Percentiles rank a stretch among this genome's conserved stretches.
Conservation (phyloP, 1,140 invertebrate species). For the Brachionus plicatilis region DNA sequence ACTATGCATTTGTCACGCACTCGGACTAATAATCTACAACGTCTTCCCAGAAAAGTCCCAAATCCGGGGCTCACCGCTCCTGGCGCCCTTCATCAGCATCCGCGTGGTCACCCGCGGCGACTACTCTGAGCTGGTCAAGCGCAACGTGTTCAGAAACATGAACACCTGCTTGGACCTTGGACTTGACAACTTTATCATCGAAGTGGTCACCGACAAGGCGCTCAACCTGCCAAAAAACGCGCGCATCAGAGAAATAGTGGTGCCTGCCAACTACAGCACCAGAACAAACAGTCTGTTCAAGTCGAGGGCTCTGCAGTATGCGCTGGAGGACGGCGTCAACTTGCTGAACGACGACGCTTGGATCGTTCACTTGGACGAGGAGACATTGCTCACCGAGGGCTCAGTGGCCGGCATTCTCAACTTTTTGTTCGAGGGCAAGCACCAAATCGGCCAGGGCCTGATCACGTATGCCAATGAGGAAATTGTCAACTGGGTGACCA, state of each 20-base stretch:
- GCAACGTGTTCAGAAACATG: conserved; percentile 80
- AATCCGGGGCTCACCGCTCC: conserved; percentile 77
- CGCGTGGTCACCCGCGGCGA: conserved; percentile 89
- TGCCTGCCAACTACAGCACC: conserved; percentile 76
- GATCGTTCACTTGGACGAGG: conserved; percentile 96
- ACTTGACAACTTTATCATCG: conserved; percentile 90
- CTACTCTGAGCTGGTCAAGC: conserved; percentile 79
- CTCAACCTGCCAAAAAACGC: conserved; percentile 67
- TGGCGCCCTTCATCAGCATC: conserved; percentile 91
- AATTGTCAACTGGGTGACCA: conserved; percentile 91
- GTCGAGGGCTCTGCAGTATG: conserved; percentile 88
- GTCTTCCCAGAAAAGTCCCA: conserved; percentile 86
- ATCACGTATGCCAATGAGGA: conserved; percentile 96
- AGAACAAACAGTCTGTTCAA: conserved; percentile 87
- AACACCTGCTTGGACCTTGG: conserved; percentile 80
- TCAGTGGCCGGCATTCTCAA: conserved; percentile 80
- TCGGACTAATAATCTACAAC: conserved; percentile 83
- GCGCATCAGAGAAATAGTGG: conserved; percentile 70
- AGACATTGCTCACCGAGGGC: conserved; percentile 88
- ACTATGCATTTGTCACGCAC: conserved; percentile 64
- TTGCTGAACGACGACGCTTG: conserved; percentile 81
- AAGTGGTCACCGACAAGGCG: conserved; percentile 89
- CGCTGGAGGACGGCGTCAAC: conserved; percentile 80
- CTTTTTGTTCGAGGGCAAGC: conserved; percentile 86
- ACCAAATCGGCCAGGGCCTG: conserved; percentile 92